These are phyloP conservation scores for Tachina grossa DNA, from an alignment of 2,888 invertebrate genomes.

Conservation along the genomic window DNA sequence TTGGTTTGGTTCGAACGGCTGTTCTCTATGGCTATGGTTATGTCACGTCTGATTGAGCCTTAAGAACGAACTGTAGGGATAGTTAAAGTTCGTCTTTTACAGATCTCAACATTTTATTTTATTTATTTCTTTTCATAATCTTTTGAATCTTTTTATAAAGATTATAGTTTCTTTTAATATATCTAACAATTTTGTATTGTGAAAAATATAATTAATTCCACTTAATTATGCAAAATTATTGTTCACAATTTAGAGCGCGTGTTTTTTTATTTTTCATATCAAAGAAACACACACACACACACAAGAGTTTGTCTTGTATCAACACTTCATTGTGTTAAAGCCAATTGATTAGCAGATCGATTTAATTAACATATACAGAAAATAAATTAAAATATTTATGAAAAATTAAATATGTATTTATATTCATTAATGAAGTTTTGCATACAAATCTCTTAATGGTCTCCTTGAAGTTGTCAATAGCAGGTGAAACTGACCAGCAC, in stretches of 20 bases:
- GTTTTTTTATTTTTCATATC: constrained; percentile 26
- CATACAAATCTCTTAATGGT: constrained; percentile 27
- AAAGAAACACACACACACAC: constrained; percentile 3
- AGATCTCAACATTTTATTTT: neutral
- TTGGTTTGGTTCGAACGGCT: too few species aligned
- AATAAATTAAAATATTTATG: constrained; percentile 18
- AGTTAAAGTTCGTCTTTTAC: neutral
- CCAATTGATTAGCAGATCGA: constrained; percentile 14
- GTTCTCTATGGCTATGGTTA: too few species aligned
- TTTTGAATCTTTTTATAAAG: neutral
- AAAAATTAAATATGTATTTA: constrained; percentile 21
- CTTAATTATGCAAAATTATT: constrained; percentile 65
- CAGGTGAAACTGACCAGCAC: constrained; percentile 21
- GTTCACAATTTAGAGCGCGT: constrained; percentile 62
- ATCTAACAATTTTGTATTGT: constrained; percentile 22
- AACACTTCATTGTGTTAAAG: neutral
- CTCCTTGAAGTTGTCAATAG: constrained; percentile 17
- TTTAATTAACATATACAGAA: constrained; percentile 40
- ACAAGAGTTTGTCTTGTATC: neutral
- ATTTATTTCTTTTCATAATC: neutral
- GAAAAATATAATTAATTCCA: constrained; percentile 37
- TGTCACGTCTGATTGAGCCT: too few species aligned
- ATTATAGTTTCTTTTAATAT: constrained; percentile 15
- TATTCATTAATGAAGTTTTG: constrained; percentile 28
- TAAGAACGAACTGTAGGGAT: neutral